Evolutionary conservation across 2,113 vertebrate genomes (phyloP), one percentile per base, ranked within the genome.

Genomic region (Bettongia penicillata): DNA sequence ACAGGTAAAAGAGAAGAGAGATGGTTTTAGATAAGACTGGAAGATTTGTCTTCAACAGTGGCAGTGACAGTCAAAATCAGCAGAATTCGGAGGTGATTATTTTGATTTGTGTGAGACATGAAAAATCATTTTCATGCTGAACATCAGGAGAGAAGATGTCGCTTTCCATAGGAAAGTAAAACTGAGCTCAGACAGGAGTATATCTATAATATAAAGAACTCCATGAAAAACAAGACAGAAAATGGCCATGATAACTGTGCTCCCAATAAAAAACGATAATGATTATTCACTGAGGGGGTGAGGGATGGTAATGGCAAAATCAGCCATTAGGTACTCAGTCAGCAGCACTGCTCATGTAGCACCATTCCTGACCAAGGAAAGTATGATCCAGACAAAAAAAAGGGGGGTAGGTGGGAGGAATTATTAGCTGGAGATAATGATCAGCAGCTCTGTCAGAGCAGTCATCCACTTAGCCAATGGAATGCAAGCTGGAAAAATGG

Each of bases 181-280:
- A 51, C 89, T 51, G 8, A 52, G 89, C 94, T 93, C 96, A 94
- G 97, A 89, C 91, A 93, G 93, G 97, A 97, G 48, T 53, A 97
- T 93, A 97, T 94, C 96, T 97, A 51, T 96, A 96, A 98, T 96
- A 55, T 53, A 96, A 95, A 96, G 91, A 98, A 51, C 96, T 95
- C 96, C 91, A 50, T 97, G 97, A 97, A 95, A 97, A 97, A 93
- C 68, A 95, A 95, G 94, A n/a, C 98, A 97, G 96, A 95, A 97
- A 96, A 89, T 43, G 91, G 9, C 89, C 84, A 90, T 68, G 0
- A 24, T 96, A 97, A 97, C 93, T 68, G 51, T 97, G 96, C 57
- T 98, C 92, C 91, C 97, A 96, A 96, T 96, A 97, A 95, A 96
- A 94, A 96, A 96, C 96, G 96, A 93, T 97, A 97, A 97, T 52